Evolutionary conservation across 2,888 invertebrate genomes (phyloP), one percentile per base, ranked within the genome.

Genomic region (Pecten maximus): DNA sequence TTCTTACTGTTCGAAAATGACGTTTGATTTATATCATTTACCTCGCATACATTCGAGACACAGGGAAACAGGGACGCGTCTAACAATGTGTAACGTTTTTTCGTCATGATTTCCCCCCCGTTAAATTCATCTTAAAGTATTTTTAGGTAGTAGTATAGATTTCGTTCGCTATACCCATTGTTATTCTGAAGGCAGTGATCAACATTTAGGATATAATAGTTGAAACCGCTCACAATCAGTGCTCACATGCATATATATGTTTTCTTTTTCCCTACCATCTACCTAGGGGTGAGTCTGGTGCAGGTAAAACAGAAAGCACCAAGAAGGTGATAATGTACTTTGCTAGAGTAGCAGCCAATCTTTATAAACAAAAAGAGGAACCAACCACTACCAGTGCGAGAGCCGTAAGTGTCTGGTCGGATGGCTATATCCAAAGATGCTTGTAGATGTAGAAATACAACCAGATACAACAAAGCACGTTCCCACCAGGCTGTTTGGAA

Each of bases 281-380:
- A 54, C 89, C 44, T 92, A 95, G 94, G 40, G 95, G 95, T 35
- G 95, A 95, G 89, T 98, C 98, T 98, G 99, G 99, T 98, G 99
- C 99, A 97, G 99, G 99, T 97, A 99, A 99, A 98, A 99, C 99
- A 98, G 99, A 99, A 97, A 99, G 99, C 98, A 99, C 99, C 98
- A 99, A 99, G 98, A 99, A 99, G 97, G 99, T 99, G 98, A 99
- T 99, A 97, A 99, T 99, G 97, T 99, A 99, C 98, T 99, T 99
- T 98, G 97, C 97, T 88, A 94, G 96, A 90, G 97, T 97, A 92
- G 99, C 99, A 97, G 99, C 95, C 87, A 94, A 94, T 91, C 90
- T 94, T 88, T 93, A 94, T 92, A 94, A 93, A 92, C 91, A 93
- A 90, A 91, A 91, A 88, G 89, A 87, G 74, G 91, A 93, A 87